Percentiles rank a stretch among this genome's conserved stretches.
phyloP scores from a whole-genome alignment of 2,888 invertebrate species.

The Pollenia labialis region DNA sequence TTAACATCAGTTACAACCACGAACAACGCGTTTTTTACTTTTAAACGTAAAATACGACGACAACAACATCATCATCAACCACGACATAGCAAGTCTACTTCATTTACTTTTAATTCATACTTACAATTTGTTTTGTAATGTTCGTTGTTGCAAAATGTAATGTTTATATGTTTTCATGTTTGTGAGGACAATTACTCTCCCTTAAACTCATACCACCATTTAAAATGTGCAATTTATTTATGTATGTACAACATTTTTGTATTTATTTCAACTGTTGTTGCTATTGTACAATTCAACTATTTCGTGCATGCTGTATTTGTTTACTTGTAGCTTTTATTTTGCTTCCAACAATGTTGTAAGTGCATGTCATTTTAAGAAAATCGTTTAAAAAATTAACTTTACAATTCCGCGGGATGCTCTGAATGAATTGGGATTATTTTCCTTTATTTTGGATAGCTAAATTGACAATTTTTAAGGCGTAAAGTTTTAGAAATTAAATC shows the following conservation, averaged over 20 bases:
- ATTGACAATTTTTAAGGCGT: too few relatives aligned
- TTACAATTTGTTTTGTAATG: slow-evolving; percentile 13
- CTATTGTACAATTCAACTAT: slow-evolving; percentile 15
- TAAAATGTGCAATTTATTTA: neutral
- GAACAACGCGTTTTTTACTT: slow-evolving; percentile 33
- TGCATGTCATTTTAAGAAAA: slow-evolving; percentile 44
- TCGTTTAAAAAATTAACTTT: slow-evolving; percentile 36
- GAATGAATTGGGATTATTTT: neutral
- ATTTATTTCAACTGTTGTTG: slow-evolving; percentile 13
- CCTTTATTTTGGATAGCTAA: neutral
- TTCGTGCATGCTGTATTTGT: slow-evolving; percentile 23
- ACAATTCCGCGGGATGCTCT: slow-evolving; percentile 4
- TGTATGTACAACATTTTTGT: neutral
- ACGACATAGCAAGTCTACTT: slow-evolving; percentile 33
- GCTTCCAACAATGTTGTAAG: slow-evolving; percentile 14
- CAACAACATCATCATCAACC: slow-evolving; percentile 16
- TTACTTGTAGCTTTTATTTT: slow-evolving; percentile 29
- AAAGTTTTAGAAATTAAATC: too few relatives aligned
- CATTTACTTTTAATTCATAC: slow-evolving; percentile 43
- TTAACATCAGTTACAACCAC: slow-evolving; percentile 70
- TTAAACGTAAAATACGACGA: slow-evolving; percentile 36
- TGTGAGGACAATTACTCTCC: slow-evolving; percentile 14
- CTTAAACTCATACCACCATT: neutral
- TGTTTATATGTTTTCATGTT: slow-evolving; percentile 17
- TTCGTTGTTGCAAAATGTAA: slow-evolving; percentile 29